Evolutionary conservation across 2,888 invertebrate species (phyloP).

Genomic region (Himalopsyche kuldschensis): DNA sequence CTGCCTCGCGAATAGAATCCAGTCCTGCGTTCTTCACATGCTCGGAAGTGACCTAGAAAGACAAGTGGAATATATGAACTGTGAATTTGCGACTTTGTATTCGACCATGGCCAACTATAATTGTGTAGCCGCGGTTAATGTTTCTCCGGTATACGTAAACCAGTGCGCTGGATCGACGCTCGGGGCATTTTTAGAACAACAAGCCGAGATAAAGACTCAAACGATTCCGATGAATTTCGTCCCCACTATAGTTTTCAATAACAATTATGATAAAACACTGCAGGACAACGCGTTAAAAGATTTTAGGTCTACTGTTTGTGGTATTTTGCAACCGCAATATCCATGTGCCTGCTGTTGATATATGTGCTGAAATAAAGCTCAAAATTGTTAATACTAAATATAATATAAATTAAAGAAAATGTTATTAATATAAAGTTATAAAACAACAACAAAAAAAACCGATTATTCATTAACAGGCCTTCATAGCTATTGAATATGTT

Average conservation of each 20-base stretch:
- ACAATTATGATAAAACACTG: conserved; percentile 41
- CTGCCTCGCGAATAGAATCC: conserved; percentile 54
- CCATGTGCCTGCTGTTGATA: conserved; percentile 3
- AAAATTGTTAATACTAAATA: too few species aligned
- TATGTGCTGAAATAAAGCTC: not conserved
- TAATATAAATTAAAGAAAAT: too few species aligned
- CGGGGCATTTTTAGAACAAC: conserved; percentile 46
- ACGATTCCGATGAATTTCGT: conserved; percentile 47
- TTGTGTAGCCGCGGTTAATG: conserved; percentile 47
- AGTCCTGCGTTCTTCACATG: conserved; percentile 50
- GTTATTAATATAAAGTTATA: not conserved
- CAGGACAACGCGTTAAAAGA: conserved; percentile 40
- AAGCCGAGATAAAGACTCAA: conserved; percentile 45
- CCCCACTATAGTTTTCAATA: conserved; percentile 50
- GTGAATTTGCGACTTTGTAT: conserved; percentile 46
- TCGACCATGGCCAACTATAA: conserved; percentile 46
- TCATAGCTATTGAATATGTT: too few species aligned
- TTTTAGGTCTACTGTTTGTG: conserved; percentile 23
- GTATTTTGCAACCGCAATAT: not conserved
- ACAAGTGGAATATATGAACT: conserved; percentile 48
- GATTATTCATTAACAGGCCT: too few species aligned
- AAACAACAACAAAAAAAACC: not conserved
- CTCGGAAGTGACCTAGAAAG: conserved; percentile 18
- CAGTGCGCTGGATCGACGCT: conserved; percentile 29
- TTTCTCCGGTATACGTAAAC: conserved; percentile 43